phyloP scores from a whole-genome alignment of 2,888 invertebrate species.

The Drosophila hawaiiensis region DNA sequence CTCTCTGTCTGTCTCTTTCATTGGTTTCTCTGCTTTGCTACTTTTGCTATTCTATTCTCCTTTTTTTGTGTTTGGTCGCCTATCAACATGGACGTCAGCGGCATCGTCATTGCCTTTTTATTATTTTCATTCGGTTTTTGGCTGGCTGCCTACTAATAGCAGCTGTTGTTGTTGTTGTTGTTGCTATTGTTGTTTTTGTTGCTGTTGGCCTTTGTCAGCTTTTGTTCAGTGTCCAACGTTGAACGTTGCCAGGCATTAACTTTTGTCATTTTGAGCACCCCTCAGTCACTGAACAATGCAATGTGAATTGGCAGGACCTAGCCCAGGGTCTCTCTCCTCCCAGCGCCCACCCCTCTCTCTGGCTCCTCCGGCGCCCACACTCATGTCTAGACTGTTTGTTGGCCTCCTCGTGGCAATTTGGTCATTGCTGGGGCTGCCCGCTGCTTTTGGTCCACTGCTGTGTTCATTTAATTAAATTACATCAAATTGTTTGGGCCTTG shows the following conservation, averaged over 20 bases:
- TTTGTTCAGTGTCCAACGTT: conserved; percentile 53
- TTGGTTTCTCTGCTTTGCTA: conserved; percentile 15
- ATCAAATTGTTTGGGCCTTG: conserved; percentile 76
- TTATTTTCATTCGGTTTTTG: conserved; percentile 71
- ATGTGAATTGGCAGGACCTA: conserved; percentile 70
- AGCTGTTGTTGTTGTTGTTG: conserved; percentile 49
- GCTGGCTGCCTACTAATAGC: conserved; percentile 74
- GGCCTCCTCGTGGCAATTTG: conserved; percentile 3
- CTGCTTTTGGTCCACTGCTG: conserved; percentile 73
- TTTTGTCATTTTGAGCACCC: conserved; percentile 75
- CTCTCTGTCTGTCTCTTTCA: conserved; percentile 1
- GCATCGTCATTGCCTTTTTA: conserved; percentile 65
- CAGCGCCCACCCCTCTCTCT: background rate
- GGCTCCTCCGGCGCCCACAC: background rate
- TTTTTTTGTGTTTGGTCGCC: conserved; percentile 48
- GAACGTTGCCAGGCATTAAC: conserved; percentile 78
- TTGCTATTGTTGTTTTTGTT: conserved; percentile 30
- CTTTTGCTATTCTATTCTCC: conserved; percentile 1
- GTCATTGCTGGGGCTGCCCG: conserved; percentile 53
- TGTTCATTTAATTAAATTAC: conserved; percentile 83
- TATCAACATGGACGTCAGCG: conserved; percentile 62
- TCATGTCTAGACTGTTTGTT: conserved; percentile 40
- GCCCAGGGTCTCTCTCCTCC: conserved; percentile 17
- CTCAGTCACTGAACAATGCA: conserved; percentile 74
- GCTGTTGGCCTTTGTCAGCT: conserved; percentile 50